Evolutionary conservation across 1,140 invertebrate species (phyloP), one percentile per base, ranked within the genome.

Genomic region (Choristoneura fumiferana): DNA sequence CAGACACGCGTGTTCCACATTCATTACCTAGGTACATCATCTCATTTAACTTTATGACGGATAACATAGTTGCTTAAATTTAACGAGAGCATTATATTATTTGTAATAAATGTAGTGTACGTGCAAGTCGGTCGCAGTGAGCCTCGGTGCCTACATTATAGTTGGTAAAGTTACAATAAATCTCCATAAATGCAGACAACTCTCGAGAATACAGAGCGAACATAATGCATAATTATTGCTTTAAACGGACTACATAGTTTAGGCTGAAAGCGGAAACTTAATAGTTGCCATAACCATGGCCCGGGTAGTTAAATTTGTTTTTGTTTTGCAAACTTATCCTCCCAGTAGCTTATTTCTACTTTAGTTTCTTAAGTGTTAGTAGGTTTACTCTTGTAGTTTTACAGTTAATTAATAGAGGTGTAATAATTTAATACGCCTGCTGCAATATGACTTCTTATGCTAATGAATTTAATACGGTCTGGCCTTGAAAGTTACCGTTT

Each of bases 161-260:
- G 60, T 61, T 61, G 13, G 60, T 57, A 35, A 61, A 61, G 60
- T 61, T 61, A 52, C 58, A 49, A 39, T 61, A 61, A 56, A 61
- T 61, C 60, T 61, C 33, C 54, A 61, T 61, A 57, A 61, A 57
- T 56, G 60, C 60, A 61, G 60, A 61, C 60, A 56, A 61, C 60
- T 61, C 43, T 61, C 6, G 60, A 56, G 54, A 56, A 57, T 54
- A 57, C 34, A 49, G 54, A 60, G 54, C 54, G 54, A 61, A 57
- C 54, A 45, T 61, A 56, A 61, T 61, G 60, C 54, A 56, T 61
- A 61, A 61, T 56, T 61, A 61, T 61, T 61, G 43, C 54, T 38
- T 49, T 56, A 61, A 61, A 61, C 60, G 60, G 18, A 39, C 54
- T 61, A 49, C 43, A 49, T 49, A 61, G 54, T 35, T 38, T 56